Base-by-base conservation (phyloP, 2,113 vertebrate species). In the Platichthys flesus region DNA sequence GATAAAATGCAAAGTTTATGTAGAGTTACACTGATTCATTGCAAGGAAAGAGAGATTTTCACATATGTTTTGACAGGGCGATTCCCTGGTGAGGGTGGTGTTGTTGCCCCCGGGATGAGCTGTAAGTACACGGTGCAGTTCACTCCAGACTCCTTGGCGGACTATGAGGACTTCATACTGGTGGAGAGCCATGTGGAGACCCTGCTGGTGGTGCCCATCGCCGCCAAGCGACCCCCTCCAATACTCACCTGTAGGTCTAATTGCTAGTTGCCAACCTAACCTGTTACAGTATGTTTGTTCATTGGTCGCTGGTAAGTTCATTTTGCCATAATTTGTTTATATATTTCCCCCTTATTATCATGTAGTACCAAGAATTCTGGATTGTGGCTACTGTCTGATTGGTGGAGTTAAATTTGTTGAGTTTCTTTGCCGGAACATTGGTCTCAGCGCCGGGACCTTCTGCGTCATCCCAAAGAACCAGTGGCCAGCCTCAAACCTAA, bases 101-200 rank as follows among this genome's bases (percentile, higher is more conserved):
- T 96, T 64, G 92, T 99, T 20, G 97, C 98, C 68, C 97, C 98
- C 1, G 98, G 98, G 5, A 96, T 99, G 97, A 93, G 93, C 55
- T 98, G 97, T 78, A 96, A 96, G 71, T 97, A 97, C 74, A 90
- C 59, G 0, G 78, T 99, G 42, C 96, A 91, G n/a, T 99, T 99
- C 73, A 89, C 93, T 74, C 98, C 98, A 0, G 94, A 98, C 81
- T 93, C 93, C 59, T 86, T 97, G 13, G 93, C 91, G 5, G 93
- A 97, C 57, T 98, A 95, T 51, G 94, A 97, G 72, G 98, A 99
- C 76, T 93, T 89, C 72, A 74, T 99, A 23, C 23, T 95, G 67
- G 96, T 97, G 0, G 96, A 98, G 85, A 95, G 95, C 0, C 96
- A 96, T 84, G 88, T 88, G 0, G 89, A 94, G 2, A 91, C 94